Conservation (phyloP, 2,888 invertebrate species). For the Orthosia gothica region DNA sequence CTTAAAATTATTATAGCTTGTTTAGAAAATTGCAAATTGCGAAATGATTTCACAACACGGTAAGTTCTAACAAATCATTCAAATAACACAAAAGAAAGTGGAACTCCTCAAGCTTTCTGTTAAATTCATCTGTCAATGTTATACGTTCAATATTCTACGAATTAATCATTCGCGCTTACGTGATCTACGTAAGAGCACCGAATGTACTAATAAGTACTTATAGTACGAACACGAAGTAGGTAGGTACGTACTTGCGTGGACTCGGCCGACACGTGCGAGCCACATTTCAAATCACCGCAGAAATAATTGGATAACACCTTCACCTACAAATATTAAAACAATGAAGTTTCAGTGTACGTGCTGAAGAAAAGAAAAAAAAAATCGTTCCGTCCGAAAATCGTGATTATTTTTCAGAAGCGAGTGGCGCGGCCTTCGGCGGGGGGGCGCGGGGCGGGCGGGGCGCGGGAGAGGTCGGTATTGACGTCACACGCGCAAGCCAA, state of each 20-base stretch:
- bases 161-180: slow-evolving; percentile 52
- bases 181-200: slow-evolving; percentile 49
- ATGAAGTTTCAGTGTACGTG: slow-evolving; percentile 69
- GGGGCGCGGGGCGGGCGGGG: slow-evolving; percentile 75
- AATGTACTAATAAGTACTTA: slow-evolving; percentile 26
- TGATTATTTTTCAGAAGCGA: slow-evolving; percentile 89
- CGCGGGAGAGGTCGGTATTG: slow-evolving; percentile 89
- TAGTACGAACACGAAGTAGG: background rate
- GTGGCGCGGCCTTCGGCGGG: slow-evolving; percentile 84
- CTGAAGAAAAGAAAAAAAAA: slow-evolving; percentile 72
- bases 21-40: background rate
- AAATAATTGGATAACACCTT: slow-evolving; percentile 65
- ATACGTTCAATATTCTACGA: slow-evolving; percentile 40
- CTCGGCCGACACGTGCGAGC: slow-evolving; percentile 66
- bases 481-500: slow-evolving; percentile 88
- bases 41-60: background rate
- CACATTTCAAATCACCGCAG: slow-evolving; percentile 61
- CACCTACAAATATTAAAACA: slow-evolving; percentile 70
- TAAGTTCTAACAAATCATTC: background rate
- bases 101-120: slow-evolving; percentile 26
- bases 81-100: slow-evolving; percentile 6
- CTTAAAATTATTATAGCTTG: background rate
- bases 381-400: slow-evolving; percentile 84
- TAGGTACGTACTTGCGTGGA: slow-evolving; percentile 20
- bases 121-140: slow-evolving; percentile 42